A percentile compares a stretch with the other conserved stretches of the same genome.
phyloP scores from a whole-genome alignment of 2,113 vertebrate genomes.

The Gymnogyps californianus region DNA sequence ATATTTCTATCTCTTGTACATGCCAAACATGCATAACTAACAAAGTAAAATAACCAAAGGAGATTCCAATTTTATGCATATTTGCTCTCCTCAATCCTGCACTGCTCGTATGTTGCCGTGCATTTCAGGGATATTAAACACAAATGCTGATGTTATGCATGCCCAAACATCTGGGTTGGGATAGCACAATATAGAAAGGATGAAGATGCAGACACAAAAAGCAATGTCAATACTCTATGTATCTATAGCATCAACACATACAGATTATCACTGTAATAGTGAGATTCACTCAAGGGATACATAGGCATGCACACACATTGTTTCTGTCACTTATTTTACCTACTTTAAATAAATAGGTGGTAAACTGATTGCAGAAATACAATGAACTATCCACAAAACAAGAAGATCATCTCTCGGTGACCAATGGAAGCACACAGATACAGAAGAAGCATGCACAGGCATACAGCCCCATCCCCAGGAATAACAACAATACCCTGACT shows the following conservation, averaged over 20 bases:
- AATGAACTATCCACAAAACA: background rate
- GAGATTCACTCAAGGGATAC: background rate
- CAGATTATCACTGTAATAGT: background rate
- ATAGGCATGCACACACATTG: background rate
- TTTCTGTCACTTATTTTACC: slow-evolving; percentile 6
- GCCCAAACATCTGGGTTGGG: background rate
- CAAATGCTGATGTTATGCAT: background rate
- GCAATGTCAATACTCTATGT: background rate
- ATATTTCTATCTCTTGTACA: background rate
- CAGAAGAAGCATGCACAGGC: background rate
- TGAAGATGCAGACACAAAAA: background rate
- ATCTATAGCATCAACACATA: background rate
- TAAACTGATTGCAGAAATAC: slow-evolving; percentile 14
- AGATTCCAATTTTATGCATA: slow-evolving; percentile 36
- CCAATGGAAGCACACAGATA: background rate
- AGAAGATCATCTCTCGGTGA: background rate
- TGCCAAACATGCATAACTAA: slow-evolving; percentile 28
- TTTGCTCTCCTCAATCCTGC: background rate
- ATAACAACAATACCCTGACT: background rate
- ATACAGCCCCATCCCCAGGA: background rate
- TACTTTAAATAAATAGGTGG: background rate
- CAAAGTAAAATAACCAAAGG: slow-evolving; percentile 28
- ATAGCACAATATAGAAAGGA: background rate
- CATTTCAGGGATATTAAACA: slow-evolving; percentile 36
- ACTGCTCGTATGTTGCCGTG: background rate